Evolutionary conservation across 2,888 invertebrate species (phyloP).

Genomic region (Drosophila anomalata): DNA sequence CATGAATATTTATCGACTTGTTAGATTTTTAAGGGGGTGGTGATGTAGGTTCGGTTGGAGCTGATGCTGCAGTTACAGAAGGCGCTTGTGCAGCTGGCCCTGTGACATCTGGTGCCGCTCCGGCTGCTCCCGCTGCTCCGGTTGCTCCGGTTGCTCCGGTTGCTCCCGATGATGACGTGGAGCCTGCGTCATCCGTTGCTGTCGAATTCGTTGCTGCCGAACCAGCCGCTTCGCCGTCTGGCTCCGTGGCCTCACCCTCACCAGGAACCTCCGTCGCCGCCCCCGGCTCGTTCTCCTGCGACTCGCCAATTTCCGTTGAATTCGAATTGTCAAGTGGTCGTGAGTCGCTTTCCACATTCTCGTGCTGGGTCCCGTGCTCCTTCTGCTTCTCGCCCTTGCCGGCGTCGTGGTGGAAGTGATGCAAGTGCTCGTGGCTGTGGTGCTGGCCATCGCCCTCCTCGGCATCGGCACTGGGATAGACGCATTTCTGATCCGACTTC

Average conservation of each 20-base stretch:
- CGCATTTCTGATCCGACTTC: conserved; percentile 37
- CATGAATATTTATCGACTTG: conserved; percentile 10
- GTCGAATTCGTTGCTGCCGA: no score
- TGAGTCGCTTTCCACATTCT: conserved; percentile 58
- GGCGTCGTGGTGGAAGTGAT: conserved; percentile 67
- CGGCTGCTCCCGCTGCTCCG: background rate
- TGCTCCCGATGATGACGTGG: background rate
- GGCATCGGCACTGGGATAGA: conserved; percentile 22
- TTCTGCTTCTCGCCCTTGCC: conserved; percentile 10
- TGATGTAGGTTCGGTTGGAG: no score
- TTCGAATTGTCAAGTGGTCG: conserved; percentile 59
- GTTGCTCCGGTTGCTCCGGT: background rate
- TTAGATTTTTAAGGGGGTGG: conserved; percentile 2
- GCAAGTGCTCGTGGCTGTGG: conserved; percentile 71
- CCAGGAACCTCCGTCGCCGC: background rate
- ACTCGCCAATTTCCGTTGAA: conserved; percentile 51
- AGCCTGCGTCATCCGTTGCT: background rate
- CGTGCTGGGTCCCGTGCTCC: conserved; percentile 9
- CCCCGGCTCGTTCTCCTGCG: conserved; percentile 3
- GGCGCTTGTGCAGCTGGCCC: background rate
- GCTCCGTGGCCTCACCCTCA: background rate
- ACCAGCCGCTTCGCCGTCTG: no score
- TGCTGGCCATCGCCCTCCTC: conserved; percentile 17
- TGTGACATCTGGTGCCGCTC: background rate
- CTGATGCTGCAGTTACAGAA: background rate